Base-by-base conservation (phyloP, 2,888 invertebrate species). In the Sinodicranocentrus sp. region DNA sequence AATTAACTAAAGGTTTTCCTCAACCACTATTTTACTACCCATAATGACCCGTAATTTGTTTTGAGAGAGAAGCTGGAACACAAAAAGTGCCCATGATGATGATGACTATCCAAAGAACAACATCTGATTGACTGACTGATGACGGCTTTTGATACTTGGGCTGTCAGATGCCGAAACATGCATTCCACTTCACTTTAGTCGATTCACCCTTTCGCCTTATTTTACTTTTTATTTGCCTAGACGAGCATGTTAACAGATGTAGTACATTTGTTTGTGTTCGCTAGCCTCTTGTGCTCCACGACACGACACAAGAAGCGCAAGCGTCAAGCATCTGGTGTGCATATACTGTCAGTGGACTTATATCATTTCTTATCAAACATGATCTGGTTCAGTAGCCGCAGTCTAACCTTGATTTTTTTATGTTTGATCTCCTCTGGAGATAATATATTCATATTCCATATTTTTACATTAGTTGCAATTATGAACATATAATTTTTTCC, bases 41-140 rank as follows among this genome's bases (percentile, higher is more conserved):
- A 84, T 87, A 87, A 87, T 87, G 85, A 87, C 83, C 83, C 83
- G 68, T 85, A 87, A 87, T 87, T 87, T 79, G 79, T 79, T 72
- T n/a, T 48, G 48, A 78, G 63, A 72, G 48, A 44, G 17, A 73
- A 72, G 78, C 67, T 78, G 61, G 70, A 80, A 67, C 73, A 65
- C 80, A 71, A 73, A 80, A 72, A 80, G 73, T 63, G 44, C 59
- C 71, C 19, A 54, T 65, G 61, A 57, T 65, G 48, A 75, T 68
- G 63, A 65, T 54, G 67, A 68, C 23, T 6, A 44, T 13, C 70
- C 17, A 65, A 78, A 61, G 39, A 65, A 65, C 65, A 79, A 33
- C 79, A 79, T 79, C 79, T 79, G 79, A 79, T 79, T 79, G 79
- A 79, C 71, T 79, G 79, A 65, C 63, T 79, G 79, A 78, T 78